Conservation (phyloP, 2,888 invertebrate species). For the Isotomurus palustris region DNA sequence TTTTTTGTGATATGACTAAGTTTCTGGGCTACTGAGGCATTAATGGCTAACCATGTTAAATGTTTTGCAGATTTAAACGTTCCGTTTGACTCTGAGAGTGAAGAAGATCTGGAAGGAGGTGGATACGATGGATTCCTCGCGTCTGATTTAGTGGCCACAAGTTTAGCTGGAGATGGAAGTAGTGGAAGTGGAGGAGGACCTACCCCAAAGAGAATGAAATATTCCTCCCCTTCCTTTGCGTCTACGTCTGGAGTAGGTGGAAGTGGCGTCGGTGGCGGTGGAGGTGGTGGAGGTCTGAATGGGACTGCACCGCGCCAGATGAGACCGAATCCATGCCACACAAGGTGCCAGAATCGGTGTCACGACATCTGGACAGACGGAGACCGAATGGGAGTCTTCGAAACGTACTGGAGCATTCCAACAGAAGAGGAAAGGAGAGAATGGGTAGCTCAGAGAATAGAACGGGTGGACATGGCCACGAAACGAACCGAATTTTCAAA, state of each 20-base stretch:
- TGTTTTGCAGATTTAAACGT: not conserved
- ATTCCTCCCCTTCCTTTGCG: not conserved
- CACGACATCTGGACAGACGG: constrained; percentile 35
- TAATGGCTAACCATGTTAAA: not conserved
- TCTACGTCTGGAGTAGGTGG: not conserved
- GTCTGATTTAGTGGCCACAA: constrained; percentile 6
- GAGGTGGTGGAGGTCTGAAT: not conserved
- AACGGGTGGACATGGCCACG: constrained; percentile 38
- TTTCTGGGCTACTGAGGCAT: not conserved
- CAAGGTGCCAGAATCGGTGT: constrained; percentile 32
- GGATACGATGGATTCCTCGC: constrained; percentile 7
- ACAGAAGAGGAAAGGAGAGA: constrained; percentile 31
- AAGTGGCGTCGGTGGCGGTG: not conserved
- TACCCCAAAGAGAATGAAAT: not conserved
- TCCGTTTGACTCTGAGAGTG: not conserved
- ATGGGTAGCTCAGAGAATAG: constrained; percentile 34
- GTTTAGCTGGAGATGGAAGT: not conserved
- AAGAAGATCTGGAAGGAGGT: not conserved
- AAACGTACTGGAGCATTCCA: constrained; percentile 31
- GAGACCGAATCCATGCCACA: constrained; percentile 35
- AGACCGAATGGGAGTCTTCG: constrained; percentile 35
- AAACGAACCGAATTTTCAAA: constrained; percentile 40
- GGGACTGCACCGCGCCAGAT: constrained; percentile 23
- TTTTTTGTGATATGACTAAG: not conserved
- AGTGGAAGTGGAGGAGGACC: not conserved